A percentile compares a stretch with the other conserved stretches of the same genome.
These are phyloP conservation scores for Periophthalmus modestus DNA, from an alignment of 2,113 vertebrate genomes.

Conservation along the genomic window DNA sequence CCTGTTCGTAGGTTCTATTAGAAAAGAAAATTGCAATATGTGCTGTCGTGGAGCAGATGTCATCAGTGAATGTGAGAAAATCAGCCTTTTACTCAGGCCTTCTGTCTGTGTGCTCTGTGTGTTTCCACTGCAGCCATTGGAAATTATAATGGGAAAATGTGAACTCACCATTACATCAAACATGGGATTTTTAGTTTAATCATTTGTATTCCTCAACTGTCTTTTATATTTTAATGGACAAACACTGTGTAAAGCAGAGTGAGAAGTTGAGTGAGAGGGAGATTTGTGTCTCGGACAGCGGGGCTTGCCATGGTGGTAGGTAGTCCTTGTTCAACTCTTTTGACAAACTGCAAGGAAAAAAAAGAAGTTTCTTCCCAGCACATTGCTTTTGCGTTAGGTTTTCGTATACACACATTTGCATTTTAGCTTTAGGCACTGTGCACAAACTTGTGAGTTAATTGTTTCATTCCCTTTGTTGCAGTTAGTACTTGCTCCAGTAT, in stretches of 20 bases:
- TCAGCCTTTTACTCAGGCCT: conserved; percentile 27
- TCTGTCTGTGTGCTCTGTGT: conserved; percentile 13
- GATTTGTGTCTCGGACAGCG: neutral
- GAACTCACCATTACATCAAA: neutral
- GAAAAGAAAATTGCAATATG: conserved; percentile 68
- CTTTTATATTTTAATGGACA: no score
- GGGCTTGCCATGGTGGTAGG: neutral
- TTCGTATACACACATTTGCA: neutral
- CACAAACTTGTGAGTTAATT: neutral
- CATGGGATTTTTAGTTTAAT: no score
- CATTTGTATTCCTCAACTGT: no score
- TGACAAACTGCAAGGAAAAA: neutral
- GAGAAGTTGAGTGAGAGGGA: neutral
- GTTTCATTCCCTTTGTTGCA: neutral
- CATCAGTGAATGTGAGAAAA: conserved; percentile 61
- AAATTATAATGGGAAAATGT: neutral
- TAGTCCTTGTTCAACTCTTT: neutral
- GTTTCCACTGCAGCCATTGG: neutral
- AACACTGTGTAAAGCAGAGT: no score
- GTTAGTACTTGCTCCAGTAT: neutral
- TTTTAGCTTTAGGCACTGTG: neutral
- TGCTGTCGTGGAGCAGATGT: conserved; percentile 56
- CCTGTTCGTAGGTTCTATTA: conserved; percentile 54
- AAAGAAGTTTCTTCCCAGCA: neutral
- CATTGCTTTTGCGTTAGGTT: neutral